Conservation (phyloP, 1,140 invertebrate species). For the Bombus sylvicola region DNA sequence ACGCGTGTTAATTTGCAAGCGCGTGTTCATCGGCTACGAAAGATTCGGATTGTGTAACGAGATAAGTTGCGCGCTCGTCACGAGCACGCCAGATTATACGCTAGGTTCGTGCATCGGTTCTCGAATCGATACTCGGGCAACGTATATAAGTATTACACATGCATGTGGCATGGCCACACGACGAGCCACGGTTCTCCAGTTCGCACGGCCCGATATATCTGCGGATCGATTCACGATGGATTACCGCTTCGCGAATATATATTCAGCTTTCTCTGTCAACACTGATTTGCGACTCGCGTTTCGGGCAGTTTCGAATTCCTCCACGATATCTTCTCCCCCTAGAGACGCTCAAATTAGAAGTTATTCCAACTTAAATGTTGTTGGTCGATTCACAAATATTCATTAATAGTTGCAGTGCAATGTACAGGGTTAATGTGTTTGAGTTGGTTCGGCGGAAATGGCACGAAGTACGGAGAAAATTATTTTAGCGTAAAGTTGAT, state of each 20-base stretch:
- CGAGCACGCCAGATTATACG: slow-evolving; percentile 60
- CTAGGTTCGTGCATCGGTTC: slow-evolving; percentile 57
- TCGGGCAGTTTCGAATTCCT: slow-evolving; percentile 16
- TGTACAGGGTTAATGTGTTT: not conserved
- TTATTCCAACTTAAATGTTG: slow-evolving; percentile 1
- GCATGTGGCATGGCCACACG: slow-evolving; percentile 5
- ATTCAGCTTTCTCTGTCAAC: slow-evolving; percentile 46
- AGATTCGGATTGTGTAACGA: slow-evolving; percentile 66
- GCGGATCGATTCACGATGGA: slow-evolving; percentile 42
- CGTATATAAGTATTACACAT: not conserved
- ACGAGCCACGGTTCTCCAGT: slow-evolving; percentile 52
- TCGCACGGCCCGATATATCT: slow-evolving; percentile 46
- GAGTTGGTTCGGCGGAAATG: not conserved
- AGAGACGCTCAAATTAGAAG: not conserved
- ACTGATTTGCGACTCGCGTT: slow-evolving; percentile 32
- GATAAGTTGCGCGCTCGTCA: slow-evolving; percentile 60
- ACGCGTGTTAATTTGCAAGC: slow-evolving; percentile 35
- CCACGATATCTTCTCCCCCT: not conserved
- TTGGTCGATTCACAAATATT: not conserved
- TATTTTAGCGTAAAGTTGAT: not conserved
- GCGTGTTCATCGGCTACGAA: slow-evolving; percentile 56
- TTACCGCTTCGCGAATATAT: slow-evolving; percentile 30
- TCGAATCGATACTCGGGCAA: slow-evolving; percentile 27
- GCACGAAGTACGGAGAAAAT: not conserved
- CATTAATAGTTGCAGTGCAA: not conserved